These are phyloP conservation scores for Sebastes steindachneri DNA, from an alignment of 2,797 vertebrate genomes.

Conservation along the genomic window DNA sequence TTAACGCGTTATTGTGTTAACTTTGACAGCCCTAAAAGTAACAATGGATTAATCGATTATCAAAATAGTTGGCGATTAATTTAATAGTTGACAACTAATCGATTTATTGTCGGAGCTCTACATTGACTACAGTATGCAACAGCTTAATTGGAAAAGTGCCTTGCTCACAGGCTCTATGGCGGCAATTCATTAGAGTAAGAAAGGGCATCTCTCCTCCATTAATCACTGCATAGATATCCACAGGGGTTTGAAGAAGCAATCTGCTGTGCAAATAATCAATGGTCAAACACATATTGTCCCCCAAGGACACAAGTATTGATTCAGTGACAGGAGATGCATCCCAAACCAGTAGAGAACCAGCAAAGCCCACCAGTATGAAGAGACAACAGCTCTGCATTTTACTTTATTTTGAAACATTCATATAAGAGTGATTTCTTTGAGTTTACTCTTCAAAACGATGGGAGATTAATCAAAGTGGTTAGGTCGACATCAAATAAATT, in stretches of 20 bases:
- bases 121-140: neutral
- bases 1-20: too few relatives aligned
- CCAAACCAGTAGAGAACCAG: neutral
- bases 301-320: conserved; percentile 26
- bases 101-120: neutral
- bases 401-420: neutral
- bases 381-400: neutral
- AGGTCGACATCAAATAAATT: neutral
- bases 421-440: neutral
- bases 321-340: neutral
- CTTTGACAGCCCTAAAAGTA: too few relatives aligned
- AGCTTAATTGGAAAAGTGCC: neutral
- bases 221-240: conserved; percentile 21
- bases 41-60: too few relatives aligned
- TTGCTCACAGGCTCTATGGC: conserved; percentile 7
- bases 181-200: neutral
- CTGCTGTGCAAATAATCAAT: conserved; percentile 14
- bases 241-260: conserved; percentile 17
- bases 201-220: neutral
- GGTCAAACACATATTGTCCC: conserved; percentile 1
- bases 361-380: neutral
- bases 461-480: neutral
- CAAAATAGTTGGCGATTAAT: too few relatives aligned
- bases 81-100: too few relatives aligned
- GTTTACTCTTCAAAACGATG: neutral